Conservation (phyloP, 2,113 vertebrate species). For the Mola mola region DNA sequence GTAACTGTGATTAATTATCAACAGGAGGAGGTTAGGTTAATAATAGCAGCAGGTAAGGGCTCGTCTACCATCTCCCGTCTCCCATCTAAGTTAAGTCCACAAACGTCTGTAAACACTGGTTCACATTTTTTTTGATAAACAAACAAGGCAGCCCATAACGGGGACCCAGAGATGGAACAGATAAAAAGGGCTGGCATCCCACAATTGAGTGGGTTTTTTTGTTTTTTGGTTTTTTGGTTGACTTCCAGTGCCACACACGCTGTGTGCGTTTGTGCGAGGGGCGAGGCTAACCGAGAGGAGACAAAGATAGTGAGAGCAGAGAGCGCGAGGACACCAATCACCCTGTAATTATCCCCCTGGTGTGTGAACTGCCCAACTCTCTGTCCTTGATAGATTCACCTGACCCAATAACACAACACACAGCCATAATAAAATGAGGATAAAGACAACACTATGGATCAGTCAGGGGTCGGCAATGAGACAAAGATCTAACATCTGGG, state of each 20-base stretch:
- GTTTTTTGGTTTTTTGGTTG: conserved; percentile 48
- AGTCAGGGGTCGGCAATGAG: conserved; percentile 71
- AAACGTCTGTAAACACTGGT: conserved; percentile 85
- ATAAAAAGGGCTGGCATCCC: conserved; percentile 36
- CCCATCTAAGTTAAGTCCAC: conserved; percentile 92
- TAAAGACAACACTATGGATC: conserved; percentile 71
- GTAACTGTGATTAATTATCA: conserved; percentile 75
- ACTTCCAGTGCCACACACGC: conserved; percentile 51
- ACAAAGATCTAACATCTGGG: conserved; percentile 77
- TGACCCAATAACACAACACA: conserved; percentile 79
- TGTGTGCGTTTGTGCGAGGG: conserved; percentile 64
- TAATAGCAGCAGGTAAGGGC: conserved; percentile 73
- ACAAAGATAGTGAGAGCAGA: conserved; percentile 74
- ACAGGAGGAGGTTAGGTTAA: conserved; percentile 74
- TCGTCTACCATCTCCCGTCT: conserved; percentile 46
- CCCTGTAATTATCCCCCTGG: conserved; percentile 80
- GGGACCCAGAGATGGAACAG: conserved; percentile 67
- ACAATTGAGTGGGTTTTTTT: conserved; percentile 37
- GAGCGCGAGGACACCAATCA: conserved; percentile 79
- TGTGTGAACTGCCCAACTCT: conserved; percentile 75
- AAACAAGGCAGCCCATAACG: conserved; percentile 77
- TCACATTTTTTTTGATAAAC: conserved; percentile 70
- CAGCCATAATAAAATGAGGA: conserved; percentile 60
- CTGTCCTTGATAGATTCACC: conserved; percentile 79
- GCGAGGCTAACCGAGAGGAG: conserved; percentile 64